Evolutionary conservation across 1,140 invertebrate genomes (phyloP), one percentile per base, ranked within the genome.

Genomic region (Zophobas morio): DNA sequence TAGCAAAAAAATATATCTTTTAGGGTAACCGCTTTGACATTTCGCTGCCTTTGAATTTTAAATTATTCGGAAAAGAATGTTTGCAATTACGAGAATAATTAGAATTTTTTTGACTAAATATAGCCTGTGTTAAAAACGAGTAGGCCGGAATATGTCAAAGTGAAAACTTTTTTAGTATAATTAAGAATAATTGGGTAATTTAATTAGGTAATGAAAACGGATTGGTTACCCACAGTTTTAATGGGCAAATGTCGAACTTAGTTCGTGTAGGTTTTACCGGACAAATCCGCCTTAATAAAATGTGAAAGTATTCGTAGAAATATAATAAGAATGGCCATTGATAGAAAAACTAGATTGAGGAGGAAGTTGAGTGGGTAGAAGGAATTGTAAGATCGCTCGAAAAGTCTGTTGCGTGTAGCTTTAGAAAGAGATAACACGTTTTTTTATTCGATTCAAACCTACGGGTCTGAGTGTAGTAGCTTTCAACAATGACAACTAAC

Each of bases 341-440:
- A 66, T 42, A 66, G 60, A 66, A 66, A 66, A 66, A 66, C 60
- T 66, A 66, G 60, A 66, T 66, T 66, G 60, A 66, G 60, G 60
- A 66, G 60, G 60, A 66, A 66, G 60, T 66, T 1, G 60, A 40
- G 60, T 66, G 20, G 60, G 60, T 20, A 37, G 60, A 32, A 51
- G n/a, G 49, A 51, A 51, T 51, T 66, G 54, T 46, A 35, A 39
- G 60, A 66, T 8, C 36, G n/a, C 20, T 66, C 37, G 2, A 42
- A 60, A 46, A 46, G 42, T 46, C 42, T 46, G 42, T 46, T 46
- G 42, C 42, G 42, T 46, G 42, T 46, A 3, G 42, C 3, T 46
- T 51, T 51, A 51, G 49, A 51, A 51, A 51, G 49, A 51, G 49
- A 51, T 51, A 51, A 51, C 6, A 51, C 2, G 49, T 6, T 20